Evolutionary conservation across 2,888 invertebrate genomes (phyloP), one percentile per base, ranked within the genome.

Genomic region (Sphinx pinastri): DNA sequence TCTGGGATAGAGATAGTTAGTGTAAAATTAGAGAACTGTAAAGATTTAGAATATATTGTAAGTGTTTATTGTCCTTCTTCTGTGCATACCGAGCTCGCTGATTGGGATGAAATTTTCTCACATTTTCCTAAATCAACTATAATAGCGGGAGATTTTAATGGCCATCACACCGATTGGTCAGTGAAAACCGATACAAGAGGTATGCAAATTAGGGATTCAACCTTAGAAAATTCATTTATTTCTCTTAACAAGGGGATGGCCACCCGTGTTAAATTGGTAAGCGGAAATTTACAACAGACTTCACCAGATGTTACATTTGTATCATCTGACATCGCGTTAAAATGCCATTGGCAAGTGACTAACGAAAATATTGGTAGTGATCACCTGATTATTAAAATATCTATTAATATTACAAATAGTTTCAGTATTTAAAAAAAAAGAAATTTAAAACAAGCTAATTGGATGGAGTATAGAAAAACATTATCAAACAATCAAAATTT

Each of bases 291-390:
- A 10, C 57, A 57, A 25, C 57, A 73, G 70, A 55, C 74, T 72
- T 54, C 68, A 68, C 59, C 74, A 60, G 52, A 52, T 52, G 52
- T 52, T 52, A 52, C 52, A 52, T 52, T 52, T 52, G n/a, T 52
- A 52, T 52, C 52, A n/a, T n/a, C 52, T n/a, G 52, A 52, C 52
- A 52, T 52, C 7, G 52, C 52, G 52, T 52, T 52, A 52, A 52
- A 52, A 52, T 52, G 5, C n/a, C 3, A 52, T n/a, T 73, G 68
- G 16, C 69, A 52, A 16, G 76, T 68, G 58, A 74, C 69, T 47
- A 71, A 74, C 11, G 77, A 16, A 1, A 76, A 25, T 63, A 68
- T 71, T 4, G 74, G 25, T 14, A 79, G 68, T 6, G 60, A 11
- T 73, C 69, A 38, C 75, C 77, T 31, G 73, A 31, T 31, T 10